Conservation (phyloP, 2,888 invertebrate species). For the Eristalinus aeneus region DNA sequence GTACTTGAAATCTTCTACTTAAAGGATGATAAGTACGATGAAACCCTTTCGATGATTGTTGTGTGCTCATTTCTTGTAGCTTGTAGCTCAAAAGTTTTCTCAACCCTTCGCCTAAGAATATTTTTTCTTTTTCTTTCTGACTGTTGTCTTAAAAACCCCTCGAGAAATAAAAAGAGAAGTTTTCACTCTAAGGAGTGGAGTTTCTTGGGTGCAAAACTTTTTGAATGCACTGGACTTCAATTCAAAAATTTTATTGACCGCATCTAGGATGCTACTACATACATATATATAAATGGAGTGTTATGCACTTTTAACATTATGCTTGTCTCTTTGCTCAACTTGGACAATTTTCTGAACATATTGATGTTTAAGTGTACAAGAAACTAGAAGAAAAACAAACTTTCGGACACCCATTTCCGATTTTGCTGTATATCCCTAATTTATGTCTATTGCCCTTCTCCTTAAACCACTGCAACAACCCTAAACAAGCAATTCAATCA, state of each 20-base stretch:
- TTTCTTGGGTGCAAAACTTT: constrained; percentile 41
- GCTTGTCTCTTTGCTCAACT: background rate
- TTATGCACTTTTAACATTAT: constrained; percentile 40
- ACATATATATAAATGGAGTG: constrained; percentile 26
- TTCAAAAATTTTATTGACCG: constrained; percentile 45
- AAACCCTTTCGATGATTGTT: constrained; percentile 65
- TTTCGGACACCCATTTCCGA: background rate
- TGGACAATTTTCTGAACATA: no score
- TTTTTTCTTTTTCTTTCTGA: constrained; percentile 27
- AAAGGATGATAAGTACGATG: constrained; percentile 61
- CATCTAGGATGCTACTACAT: constrained; percentile 5
- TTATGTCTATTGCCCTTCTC: background rate
- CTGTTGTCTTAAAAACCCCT: constrained; percentile 45
- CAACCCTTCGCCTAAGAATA: background rate
- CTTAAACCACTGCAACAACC: constrained; percentile 20
- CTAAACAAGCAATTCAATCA: constrained; percentile 60
- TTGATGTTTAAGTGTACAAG: background rate
- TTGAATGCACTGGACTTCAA: constrained; percentile 43
- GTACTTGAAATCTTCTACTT: constrained; percentile 40
- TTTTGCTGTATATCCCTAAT: background rate
- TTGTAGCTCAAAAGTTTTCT: constrained; percentile 45
- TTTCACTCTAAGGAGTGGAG: constrained; percentile 34
- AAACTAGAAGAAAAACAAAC: no score
- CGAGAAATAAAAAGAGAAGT: constrained; percentile 63
- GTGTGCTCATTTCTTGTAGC: constrained; percentile 58